Base-by-base conservation (phyloP, 1,140 invertebrate species). In the Aphelinus atriplicis region DNA sequence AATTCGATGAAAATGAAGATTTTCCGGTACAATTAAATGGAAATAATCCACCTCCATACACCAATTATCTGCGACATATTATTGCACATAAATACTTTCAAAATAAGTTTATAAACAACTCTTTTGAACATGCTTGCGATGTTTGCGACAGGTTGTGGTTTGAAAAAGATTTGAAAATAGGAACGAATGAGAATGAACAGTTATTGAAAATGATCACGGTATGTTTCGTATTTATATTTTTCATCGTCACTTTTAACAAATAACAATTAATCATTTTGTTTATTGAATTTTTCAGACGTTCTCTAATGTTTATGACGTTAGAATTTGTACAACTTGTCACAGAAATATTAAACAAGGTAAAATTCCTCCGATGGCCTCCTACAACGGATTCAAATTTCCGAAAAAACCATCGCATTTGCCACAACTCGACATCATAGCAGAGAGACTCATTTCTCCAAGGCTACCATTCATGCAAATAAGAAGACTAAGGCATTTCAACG, bases 401-500 rank as follows among this genome's bases (percentile, higher is more conserved):
- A 42, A 47, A 51, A 73, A 66, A 67, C 80, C 76, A 53, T n/a
- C 51, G 43, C 26, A 71, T 74, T 74, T 81, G 56, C 77, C 77
- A 46, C 51, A 51, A 48, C 73, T 81, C 48, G 71, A 81, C 76
- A 60, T 76, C 10, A 50, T 82, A n/a, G 43, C 60, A 26, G 77
- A 82, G 77, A 47, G 79, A 76, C 75, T 85, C 42, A 77, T 85
- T 53, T 84, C 82, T 47, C 84, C 82, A 10, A 62, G 80, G 74
- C 65, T 85, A 51, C 80, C 82, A 7, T 85, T 85, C 68, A 84
- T 84, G 80, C 81, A 85, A 80, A 81, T 85, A 45, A 71, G 81
- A 73, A 72, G 82, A 53, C 74, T 85, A 7, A 42, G 82, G 45
- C 79, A 84, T 74, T 68, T 80, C 66, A 3, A 82, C 6, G 71